Percentiles rank a stretch among this genome's conserved stretches.
Conservation (phyloP, 1,140 invertebrate genomes). For the Lasioglossum baleicum region DNA sequence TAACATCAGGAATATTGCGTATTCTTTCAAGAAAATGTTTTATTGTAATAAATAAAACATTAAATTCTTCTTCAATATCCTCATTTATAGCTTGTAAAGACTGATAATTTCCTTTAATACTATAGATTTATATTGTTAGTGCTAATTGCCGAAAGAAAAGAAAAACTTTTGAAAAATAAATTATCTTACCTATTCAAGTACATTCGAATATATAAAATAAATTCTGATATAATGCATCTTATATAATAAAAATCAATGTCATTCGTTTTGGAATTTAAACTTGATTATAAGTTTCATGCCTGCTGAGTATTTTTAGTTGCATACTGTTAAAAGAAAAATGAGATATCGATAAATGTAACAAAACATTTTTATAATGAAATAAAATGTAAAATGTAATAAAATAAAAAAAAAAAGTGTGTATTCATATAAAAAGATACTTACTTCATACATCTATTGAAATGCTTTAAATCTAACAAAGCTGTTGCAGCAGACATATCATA, state of each 20-base stretch:
- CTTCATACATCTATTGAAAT: constrained; percentile 71
- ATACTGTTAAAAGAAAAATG: constrained; percentile 58
- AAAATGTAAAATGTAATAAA: too few species aligned
- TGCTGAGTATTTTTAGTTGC: constrained; percentile 70
- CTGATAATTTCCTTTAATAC: constrained; percentile 65
- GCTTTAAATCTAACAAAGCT: constrained; percentile 66
- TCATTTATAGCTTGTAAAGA: constrained; percentile 55
- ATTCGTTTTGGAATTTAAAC: constrained; percentile 31
- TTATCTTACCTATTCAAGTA: constrained; percentile 71
- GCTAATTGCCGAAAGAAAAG: too few species aligned
- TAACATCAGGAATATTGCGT: constrained; percentile 70
- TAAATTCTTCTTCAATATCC: constrained; percentile 66
- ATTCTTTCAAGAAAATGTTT: constrained; percentile 67
- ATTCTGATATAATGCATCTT: constrained; percentile 68
- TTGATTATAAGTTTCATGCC: constrained; percentile 65
- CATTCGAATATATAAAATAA: constrained; percentile 67
- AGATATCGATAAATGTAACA: constrained; percentile 13
- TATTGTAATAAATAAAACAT: constrained; percentile 63
- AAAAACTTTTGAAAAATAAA: constrained; percentile 11
- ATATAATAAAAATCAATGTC: constrained; percentile 67
- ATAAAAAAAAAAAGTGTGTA: too few species aligned
- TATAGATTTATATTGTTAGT: constrained; percentile 51
- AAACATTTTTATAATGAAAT: constrained; percentile 11
- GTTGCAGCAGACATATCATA: constrained; percentile 59
- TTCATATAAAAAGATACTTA: constrained; percentile 59